Evolutionary conservation across 2,888 invertebrate species (phyloP).

Genomic region (Ormia ochracea): DNA sequence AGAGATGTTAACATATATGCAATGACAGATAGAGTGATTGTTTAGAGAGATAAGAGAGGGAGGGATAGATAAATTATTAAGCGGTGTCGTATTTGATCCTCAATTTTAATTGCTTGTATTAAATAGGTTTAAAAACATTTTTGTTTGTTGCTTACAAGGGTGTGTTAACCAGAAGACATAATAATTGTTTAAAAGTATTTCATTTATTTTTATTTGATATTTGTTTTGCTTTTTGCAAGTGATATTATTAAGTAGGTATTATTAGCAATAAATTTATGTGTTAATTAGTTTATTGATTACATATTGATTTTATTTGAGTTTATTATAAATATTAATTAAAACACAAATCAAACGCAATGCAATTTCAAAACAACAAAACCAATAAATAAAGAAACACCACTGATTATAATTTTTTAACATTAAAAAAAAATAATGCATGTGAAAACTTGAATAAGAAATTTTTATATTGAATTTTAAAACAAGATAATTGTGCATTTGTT

Average conservation of each 20-base stretch:
- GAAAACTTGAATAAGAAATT: neutral
- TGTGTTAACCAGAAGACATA: conserved; percentile 78
- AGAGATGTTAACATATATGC: too few relatives aligned
- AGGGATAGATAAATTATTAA: neutral
- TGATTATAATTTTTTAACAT: neutral
- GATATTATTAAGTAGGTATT: conserved; percentile 30
- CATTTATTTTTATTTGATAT: neutral
- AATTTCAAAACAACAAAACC: conserved; percentile 24
- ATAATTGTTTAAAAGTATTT: conserved; percentile 59
- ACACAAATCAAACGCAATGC: conserved; percentile 30
- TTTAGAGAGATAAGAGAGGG: neutral
- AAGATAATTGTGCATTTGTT: conserved; percentile 46
- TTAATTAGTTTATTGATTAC: conserved; percentile 11
- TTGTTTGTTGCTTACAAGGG: conserved; percentile 63
- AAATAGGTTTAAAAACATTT: neutral
- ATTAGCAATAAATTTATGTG: conserved; percentile 15
- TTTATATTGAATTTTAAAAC: conserved; percentile 38
- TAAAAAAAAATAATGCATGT: conserved; percentile 1
- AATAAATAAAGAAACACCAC: neutral
- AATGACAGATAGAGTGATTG: too few relatives aligned
- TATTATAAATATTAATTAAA: conserved; percentile 28
- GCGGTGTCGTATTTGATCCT: conserved; percentile 31
- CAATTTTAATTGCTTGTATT: conserved; percentile 21
- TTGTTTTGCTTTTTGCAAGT: conserved; percentile 40
- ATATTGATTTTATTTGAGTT: conserved; percentile 24